Conservation (phyloP, 2,113 vertebrate genomes). For the Struthidea cinerea region DNA sequence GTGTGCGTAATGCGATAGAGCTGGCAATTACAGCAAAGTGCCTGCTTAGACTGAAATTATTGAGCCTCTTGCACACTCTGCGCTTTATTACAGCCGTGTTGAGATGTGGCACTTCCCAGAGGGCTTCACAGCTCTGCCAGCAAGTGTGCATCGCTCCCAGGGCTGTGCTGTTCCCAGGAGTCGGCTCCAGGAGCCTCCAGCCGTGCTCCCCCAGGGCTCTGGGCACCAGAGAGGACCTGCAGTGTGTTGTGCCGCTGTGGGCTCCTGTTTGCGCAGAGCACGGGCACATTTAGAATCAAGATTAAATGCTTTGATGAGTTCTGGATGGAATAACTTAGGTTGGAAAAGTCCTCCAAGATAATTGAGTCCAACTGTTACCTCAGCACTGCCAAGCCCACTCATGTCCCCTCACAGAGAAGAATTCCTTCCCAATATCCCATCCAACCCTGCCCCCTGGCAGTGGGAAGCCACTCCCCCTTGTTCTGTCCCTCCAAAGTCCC, state of each 20-base stretch:
- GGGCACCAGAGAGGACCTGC: background rate
- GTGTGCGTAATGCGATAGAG: background rate
- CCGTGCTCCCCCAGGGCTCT: accelerated
- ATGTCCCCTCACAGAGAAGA: background rate
- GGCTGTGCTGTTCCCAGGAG: background rate
- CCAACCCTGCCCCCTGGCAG: background rate
- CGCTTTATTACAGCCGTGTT: background rate
- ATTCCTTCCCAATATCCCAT: background rate
- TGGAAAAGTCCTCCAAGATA: background rate
- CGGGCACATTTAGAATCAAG: accelerated
- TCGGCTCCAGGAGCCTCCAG: background rate
- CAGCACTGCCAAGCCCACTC: background rate
- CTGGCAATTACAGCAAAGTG: slow-evolving; percentile 33
- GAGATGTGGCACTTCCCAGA: background rate
- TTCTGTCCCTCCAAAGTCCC: background rate
- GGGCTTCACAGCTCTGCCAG: background rate
- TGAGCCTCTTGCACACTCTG: background rate
- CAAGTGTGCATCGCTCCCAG: accelerated
- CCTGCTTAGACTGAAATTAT: slow-evolving; percentile 28
- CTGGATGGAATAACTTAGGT: background rate
- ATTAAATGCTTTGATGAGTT: background rate
- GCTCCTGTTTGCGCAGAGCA: accelerated
- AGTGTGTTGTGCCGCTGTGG: background rate
- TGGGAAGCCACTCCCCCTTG: background rate
- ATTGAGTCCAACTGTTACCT: background rate